Conservation (phyloP, 1,140 invertebrate genomes). For the Lycorma delicatula region DNA sequence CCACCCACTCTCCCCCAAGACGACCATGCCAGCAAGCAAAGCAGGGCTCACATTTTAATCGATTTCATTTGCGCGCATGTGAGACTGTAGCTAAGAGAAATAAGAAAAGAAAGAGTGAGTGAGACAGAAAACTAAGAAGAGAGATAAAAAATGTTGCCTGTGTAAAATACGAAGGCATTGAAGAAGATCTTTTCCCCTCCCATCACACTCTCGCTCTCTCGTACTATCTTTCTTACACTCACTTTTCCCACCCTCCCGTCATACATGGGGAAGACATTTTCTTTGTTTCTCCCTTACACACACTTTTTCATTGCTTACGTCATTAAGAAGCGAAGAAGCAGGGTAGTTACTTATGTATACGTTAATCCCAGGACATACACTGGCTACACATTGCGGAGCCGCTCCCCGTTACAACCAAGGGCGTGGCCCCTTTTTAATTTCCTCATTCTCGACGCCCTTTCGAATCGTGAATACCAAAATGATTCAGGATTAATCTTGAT, state of each 20-base stretch:
- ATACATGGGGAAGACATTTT: conserved; percentile 18
- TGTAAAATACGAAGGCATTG: conserved; percentile 22
- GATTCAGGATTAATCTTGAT: conserved; percentile 18
- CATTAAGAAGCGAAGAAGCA: conserved; percentile 15
- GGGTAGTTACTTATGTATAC: conserved; percentile 24
- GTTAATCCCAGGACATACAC: conserved; percentile 21
- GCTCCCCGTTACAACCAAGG: conserved; percentile 9
- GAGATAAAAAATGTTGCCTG: conserved; percentile 22
- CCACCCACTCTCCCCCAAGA: conserved; percentile 16
- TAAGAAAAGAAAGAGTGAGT: conserved; percentile 23
- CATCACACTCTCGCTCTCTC: not conserved
- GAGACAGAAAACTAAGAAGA: conserved; percentile 11
- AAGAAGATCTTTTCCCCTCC: conserved; percentile 9
- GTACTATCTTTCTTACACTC: not conserved
- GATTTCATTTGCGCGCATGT: conserved; percentile 27
- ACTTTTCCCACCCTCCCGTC: conserved; percentile 2
- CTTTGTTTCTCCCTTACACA: conserved; percentile 21
- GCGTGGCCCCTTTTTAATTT: conserved; percentile 20
- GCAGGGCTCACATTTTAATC: conserved; percentile 25
- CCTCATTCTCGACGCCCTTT: conserved; percentile 5
- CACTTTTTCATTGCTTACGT: conserved; percentile 22
- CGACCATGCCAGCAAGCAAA: conserved; percentile 7
- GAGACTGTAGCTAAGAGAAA: conserved; percentile 23
- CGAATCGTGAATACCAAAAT: conserved; percentile 14
- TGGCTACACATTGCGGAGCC: not conserved